Base-by-base conservation (phyloP, 2,113 vertebrate genomes). In the Lamprologus callipterus region DNA sequence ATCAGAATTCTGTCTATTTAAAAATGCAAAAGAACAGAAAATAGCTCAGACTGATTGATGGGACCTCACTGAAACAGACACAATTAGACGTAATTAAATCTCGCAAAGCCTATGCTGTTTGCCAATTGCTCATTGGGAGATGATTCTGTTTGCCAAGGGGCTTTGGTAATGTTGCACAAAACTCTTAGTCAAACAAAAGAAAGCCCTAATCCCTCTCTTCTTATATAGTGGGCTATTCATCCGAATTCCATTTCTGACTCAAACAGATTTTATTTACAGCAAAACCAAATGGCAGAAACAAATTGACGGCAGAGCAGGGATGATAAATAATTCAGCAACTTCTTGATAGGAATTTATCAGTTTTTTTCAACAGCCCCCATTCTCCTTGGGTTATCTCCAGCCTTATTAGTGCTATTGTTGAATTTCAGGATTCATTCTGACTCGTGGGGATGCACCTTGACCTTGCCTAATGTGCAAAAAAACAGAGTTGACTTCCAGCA, bases 1-100 rank as follows among this genome's bases (percentile, higher is more conserved):
- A 93, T 82, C 49, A 57, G 21, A 35, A 92, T 91, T 88, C 81
- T 9, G 53, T 89, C 91, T 84, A 49, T 89, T 93, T 85, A 83
- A 91, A 91, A 87, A 91, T 93, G 88, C 89, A 89, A 78, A 86
- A 86, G 90, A 89, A 90, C 57, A 21, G 80, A 82, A 91, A 91
- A 83, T 12, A 10, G 80, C 87, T 91, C 81, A 45, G 86, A 51
- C 83, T 91, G 94, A 94, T 90, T 89, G 92, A 94, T 91, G 90
- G 88, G 87, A 87, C 90, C 92, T 86, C 90, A 81, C 65, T 87
- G 89, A 91, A 94, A 94, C 58, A 80, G 90, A 95, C 88, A 89
- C 91, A 94, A 93, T 94, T 94, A 92, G 86, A 49, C 37, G 3
- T 94, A 91, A 95, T 96, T 93, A 94, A 93, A 93, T 90, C 88